phyloP scores from a whole-genome alignment of 2,888 invertebrate species.

The Phymatocera aterrima region DNA sequence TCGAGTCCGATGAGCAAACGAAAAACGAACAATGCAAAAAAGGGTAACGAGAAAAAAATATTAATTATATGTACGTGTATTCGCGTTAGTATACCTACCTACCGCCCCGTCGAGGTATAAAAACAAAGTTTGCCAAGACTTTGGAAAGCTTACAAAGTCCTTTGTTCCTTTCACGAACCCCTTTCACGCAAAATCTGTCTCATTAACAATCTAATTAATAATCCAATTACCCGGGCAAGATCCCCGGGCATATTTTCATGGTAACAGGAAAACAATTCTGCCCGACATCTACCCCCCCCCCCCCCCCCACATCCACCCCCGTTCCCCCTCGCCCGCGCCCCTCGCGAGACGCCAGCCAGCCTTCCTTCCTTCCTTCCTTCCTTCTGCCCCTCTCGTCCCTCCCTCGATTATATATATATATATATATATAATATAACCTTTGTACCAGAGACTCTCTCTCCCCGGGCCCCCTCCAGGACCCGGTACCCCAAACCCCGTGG shows the following conservation, averaged over 20 bases:
- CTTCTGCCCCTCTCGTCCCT: constrained; percentile 22
- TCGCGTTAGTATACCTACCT: background rate
- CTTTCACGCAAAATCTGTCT: constrained; percentile 67
- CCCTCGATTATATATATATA: background rate
- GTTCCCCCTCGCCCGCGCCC: constrained; percentile 12
- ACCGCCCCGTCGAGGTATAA: constrained; percentile 26
- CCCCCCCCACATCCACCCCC: constrained; percentile 25
- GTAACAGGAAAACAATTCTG: constrained; percentile 69
- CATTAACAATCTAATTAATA: constrained; percentile 74
- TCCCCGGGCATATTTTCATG: constrained; percentile 66
- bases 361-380: constrained; percentile 9
- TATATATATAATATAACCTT: constrained; percentile 20
- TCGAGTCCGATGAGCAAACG: no score
- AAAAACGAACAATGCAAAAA: no score
- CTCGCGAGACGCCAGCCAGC: constrained; percentile 13
- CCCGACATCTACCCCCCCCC: constrained; percentile 38
- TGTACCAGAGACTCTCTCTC: constrained; percentile 19
- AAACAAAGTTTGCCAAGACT: constrained; percentile 45
- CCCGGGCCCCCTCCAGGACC: background rate
- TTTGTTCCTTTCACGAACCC: constrained; percentile 52
- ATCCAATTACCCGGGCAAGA: constrained; percentile 71
- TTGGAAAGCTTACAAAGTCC: constrained; percentile 46
- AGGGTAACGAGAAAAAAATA: no score
- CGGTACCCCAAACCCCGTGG: constrained; percentile 54
- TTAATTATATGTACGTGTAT: constrained; percentile 1